Conservation (phyloP, 2,888 invertebrate species). For the Drosophila sordidula region DNA sequence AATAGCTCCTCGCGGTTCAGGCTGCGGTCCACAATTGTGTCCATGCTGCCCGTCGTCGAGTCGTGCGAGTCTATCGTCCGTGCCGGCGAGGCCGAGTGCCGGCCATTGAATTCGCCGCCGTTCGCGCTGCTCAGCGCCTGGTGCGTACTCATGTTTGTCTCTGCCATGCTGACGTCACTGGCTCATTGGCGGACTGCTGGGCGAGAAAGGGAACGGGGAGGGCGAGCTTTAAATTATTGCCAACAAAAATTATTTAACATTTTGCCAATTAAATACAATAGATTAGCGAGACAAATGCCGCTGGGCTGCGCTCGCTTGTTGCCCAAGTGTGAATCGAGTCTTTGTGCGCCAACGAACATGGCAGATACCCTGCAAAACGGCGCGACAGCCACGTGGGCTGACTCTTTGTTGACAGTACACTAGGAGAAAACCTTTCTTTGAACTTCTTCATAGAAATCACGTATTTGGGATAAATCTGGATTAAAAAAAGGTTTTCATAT, state of each 20-base stretch:
- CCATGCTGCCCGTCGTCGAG: conserved; percentile 84
- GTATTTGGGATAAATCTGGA: too few species aligned
- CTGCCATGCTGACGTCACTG: conserved; percentile 56
- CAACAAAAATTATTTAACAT: conserved; percentile 17
- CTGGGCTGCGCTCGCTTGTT: conserved; percentile 19
- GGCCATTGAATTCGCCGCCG: conserved; percentile 56
- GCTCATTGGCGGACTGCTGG: conserved; percentile 47
- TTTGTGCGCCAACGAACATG: neutral
- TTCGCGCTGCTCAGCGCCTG: conserved; percentile 22
- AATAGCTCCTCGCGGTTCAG: conserved; percentile 71
- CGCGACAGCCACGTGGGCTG: neutral
- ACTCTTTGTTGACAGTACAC: too few species aligned
- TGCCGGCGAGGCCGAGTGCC: conserved; percentile 84
- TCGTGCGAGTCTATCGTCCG: conserved; percentile 84
- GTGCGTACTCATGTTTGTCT: conserved; percentile 35
- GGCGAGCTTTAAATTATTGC: conserved; percentile 10
- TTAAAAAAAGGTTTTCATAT: too few species aligned
- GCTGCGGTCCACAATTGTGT: conserved; percentile 84
- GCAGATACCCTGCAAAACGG: neutral
- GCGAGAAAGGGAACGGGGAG: neutral
- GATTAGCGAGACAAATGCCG: conserved; percentile 12
- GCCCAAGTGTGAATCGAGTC: conserved; percentile 25
- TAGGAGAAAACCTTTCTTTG: too few species aligned
- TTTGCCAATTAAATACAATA: conserved; percentile 10
- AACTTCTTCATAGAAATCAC: neutral